Base-by-base conservation (phyloP, 1,140 invertebrate genomes). In the Leptopilina boulardi region DNA sequence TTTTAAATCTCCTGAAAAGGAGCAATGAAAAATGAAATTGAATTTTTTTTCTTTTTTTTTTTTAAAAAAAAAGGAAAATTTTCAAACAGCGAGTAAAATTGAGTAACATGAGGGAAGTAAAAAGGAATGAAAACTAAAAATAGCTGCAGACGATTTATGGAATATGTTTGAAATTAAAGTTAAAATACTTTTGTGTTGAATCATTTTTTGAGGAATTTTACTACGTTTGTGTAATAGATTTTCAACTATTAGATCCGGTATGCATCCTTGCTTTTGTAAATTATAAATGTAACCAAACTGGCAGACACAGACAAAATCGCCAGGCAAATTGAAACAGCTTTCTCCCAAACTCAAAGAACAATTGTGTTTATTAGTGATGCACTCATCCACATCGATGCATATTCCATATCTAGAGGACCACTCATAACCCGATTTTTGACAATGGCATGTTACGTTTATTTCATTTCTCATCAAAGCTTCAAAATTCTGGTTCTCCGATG, bases 371-470 rank as follows among this genome's bases (percentile, higher is more conserved):
- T 82, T 85, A 11, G 75, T 83, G 0, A 80, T 74, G 84, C 94
- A 95, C 86, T 94, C 94, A 82, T 95, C 91, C n/a, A 92, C 84
- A 86, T 95, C 94, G 10, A 94, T 84, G 84, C 93, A 94, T 38
- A 93, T 87, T 13, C 93, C 92, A 80, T 91, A 93, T 73, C 89
- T 83, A 2, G 92, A 92, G 70, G 90, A 92, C 93, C 93, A 94
- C 74, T 88, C 85, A 85, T 91, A 92, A 0, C 93, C 93, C 3
- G 59, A 10, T 6, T 86, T 74, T 30, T 81, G 82, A 81, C 94
- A 94, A 41, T 87, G 71, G 83, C 94, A 94, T 30, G 89, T 91
- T 47, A 94, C 87, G 84, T 94, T 94, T 91, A 93, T 90, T 83
- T 85, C 84, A 80, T 94, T 93, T 23, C 82, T 76, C 0, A 92